phyloP scores from a whole-genome alignment of 2,113 vertebrate species.

The Istiophorus platypterus region DNA sequence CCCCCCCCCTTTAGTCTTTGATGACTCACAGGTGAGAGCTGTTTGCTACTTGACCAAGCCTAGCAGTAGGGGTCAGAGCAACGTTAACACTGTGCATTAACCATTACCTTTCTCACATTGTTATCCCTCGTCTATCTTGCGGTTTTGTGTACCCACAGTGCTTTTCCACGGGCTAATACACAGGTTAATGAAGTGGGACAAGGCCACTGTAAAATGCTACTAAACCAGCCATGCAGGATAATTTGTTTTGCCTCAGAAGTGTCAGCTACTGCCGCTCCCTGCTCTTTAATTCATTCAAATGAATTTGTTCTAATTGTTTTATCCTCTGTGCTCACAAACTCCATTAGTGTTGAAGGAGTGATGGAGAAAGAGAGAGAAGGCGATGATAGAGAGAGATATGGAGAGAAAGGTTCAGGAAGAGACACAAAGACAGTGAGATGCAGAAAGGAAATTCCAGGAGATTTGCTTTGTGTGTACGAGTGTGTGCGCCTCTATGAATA shows the following conservation, averaged over 20 bases:
- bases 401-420: slow-evolving; percentile 20
- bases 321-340: slow-evolving; percentile 72
- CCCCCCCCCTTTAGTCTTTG: not conserved
- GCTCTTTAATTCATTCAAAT: slow-evolving; percentile 79
- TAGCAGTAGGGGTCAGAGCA: not conserved
- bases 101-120: not conserved
- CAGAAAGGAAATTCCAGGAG: slow-evolving; percentile 29
- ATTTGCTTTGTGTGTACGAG: slow-evolving; percentile 34
- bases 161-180: slow-evolving; percentile 61
- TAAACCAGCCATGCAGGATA: slow-evolving; percentile 73
- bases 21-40: not conserved
- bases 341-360: slow-evolving; percentile 65
- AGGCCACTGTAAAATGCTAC: slow-evolving; percentile 66
- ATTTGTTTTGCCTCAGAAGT: slow-evolving; percentile 75
- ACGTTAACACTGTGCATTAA: not conserved
- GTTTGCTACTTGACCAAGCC: not conserved
- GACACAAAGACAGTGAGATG: slow-evolving; percentile 10
- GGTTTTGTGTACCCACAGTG: slow-evolving; percentile 49
- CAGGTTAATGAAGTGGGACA: slow-evolving; percentile 68
- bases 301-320: slow-evolving; percentile 79
- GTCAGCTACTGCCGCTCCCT: slow-evolving; percentile 61
- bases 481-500: slow-evolving; percentile 67
- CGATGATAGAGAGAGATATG: slow-evolving; percentile 40
- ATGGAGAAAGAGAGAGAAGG: slow-evolving; percentile 17
- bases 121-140: slow-evolving; percentile 35